Base-by-base conservation (phyloP, 1,140 invertebrate species). In the Drosophila orosa region DNA sequence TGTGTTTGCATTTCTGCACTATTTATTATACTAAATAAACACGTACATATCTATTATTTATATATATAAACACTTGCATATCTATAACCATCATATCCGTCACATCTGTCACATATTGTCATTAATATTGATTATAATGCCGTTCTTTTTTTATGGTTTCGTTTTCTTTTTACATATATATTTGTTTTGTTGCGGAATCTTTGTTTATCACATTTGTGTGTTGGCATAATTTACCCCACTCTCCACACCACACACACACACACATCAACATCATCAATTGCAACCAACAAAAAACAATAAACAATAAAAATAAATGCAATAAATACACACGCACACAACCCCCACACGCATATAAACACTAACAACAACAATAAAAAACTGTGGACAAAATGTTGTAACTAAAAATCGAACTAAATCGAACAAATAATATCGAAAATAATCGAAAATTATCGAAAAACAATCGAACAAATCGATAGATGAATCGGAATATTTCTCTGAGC, bases 401-500 rank as follows among this genome's bases (percentile, higher is more conserved):
- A 27, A 54, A 61, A 50, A 59, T 62, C 35, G 27, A 29, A 29
- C 27, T 29, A 48, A 54, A 17, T 22, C 48, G 48, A 61, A 37
- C 13, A 45, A 55, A 39, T 25, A 5, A 17, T 9, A 45, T 42
- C 27, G 24, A 35, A 84, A 91, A 48, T 85, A 92, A 89, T 92
- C 91, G 76, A 91, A 91, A 80, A 17, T 8, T 1, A 39, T 39
- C 35, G 48, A 52, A 44, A 37, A 60, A 48, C 31, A 35, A 35
- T 17, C 52, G 33, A 58, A 19, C 2, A 42, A 50, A 52, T 42
- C 40, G 33, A 63, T 15, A 42, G 90, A 91, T 54, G 91, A 92
- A 89, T 92, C 91, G 78, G 91, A 92, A 85, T 92, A 92, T 82
- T 92, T 92, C 82, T 92, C 91, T 74, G 91, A 92, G 80, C 90